These are phyloP conservation scores for Leptoclinus maculatus DNA, from an alignment of 2,797 vertebrate species.

Conservation along the genomic window DNA sequence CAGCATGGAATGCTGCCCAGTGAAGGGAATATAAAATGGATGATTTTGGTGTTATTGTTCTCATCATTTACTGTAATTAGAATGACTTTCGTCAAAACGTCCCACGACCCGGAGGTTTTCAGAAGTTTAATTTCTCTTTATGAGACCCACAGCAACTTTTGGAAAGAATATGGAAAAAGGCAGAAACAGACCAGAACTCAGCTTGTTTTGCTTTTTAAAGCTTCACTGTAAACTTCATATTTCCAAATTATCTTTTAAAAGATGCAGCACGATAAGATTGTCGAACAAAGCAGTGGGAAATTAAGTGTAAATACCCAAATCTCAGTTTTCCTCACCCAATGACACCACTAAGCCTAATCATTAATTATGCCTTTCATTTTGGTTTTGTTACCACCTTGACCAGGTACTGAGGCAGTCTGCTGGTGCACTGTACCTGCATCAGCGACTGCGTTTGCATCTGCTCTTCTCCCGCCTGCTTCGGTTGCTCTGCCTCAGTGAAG, in stretches of 20 bases:
- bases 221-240: not conserved
- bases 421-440: not conserved
- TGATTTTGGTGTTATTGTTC: constrained; percentile 3
- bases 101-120: not conserved
- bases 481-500: constrained; percentile 31
- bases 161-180: not conserved
- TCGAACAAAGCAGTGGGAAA: not conserved
- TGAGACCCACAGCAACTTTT: not conserved
- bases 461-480: not conserved
- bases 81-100: not conserved
- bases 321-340: not conserved
- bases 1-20: not conserved
- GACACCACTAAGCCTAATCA: not conserved
- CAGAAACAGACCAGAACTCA: constrained; percentile 10
- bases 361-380: not conserved
- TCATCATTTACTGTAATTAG: constrained; percentile 6
- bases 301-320: not conserved
- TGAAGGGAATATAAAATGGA: not conserved
- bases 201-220: not conserved
- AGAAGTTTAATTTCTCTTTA: not conserved
- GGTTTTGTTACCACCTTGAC: constrained; percentile 23
- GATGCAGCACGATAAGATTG: not conserved
- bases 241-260: not conserved
- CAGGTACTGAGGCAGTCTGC: constrained; percentile 42
- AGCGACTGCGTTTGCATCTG: not conserved